A percentile compares a stretch with the other conserved stretches of the same genome.
phyloP scores from a whole-genome alignment of 2,113 vertebrate species.

The Anolis carolinensis region DNA sequence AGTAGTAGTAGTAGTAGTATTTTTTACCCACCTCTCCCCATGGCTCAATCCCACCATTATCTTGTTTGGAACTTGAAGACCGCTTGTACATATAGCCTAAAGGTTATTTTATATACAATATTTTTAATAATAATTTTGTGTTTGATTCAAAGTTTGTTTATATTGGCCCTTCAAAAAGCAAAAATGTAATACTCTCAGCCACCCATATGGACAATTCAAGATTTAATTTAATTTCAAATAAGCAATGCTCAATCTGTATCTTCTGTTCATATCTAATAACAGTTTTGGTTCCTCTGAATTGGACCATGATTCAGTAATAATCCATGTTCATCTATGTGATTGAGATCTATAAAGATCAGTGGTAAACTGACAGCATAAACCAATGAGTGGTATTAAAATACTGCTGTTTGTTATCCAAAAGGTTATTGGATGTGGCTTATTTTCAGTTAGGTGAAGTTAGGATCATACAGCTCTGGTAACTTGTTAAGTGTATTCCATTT shows the following conservation, averaged over 20 bases:
- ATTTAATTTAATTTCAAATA: too few species aligned
- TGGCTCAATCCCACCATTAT: too few species aligned
- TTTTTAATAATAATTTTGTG: too few species aligned
- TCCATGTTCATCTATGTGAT: background rate
- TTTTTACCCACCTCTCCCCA: too few species aligned
- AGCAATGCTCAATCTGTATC: background rate
- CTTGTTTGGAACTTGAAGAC: too few species aligned
- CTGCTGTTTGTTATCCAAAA: background rate
- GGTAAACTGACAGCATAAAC: background rate
- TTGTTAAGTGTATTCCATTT: background rate
- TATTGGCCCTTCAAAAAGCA: too few species aligned
- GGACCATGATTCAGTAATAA: background rate
- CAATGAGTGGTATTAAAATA: background rate
- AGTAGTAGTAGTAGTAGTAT: too few species aligned
- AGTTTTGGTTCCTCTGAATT: background rate
- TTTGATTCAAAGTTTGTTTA: too few species aligned
- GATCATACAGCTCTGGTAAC: background rate
- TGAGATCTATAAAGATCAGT: background rate
- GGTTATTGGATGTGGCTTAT: background rate
- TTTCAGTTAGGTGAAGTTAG: background rate
- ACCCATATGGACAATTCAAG: too few species aligned
- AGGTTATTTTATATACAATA: too few species aligned
- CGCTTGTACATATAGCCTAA: too few species aligned
- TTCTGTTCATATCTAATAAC: background rate
- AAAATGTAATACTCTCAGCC: too few species aligned